These are phyloP conservation scores for Zaprionus lachaisei DNA, from an alignment of 1,140 invertebrate species.

Conservation along the genomic window DNA sequence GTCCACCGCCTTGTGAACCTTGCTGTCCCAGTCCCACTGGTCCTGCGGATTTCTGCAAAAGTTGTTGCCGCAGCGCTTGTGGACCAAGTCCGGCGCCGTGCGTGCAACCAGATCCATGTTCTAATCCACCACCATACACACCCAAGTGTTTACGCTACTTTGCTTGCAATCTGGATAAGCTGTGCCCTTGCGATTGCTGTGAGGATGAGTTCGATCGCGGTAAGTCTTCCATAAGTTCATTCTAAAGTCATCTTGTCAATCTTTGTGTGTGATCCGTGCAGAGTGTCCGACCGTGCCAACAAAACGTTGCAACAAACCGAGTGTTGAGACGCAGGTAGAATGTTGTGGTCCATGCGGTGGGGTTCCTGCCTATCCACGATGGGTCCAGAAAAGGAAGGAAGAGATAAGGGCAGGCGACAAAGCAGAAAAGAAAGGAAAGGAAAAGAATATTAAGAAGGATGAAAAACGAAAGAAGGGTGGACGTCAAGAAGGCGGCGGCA, in stretches of 20 bases:
- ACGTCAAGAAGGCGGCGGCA: conserved; percentile 53
- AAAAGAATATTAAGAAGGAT: conserved; percentile 9
- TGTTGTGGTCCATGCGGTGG: conserved; percentile 60
- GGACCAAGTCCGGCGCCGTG: conserved; percentile 7
- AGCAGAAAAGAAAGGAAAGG: background rate
- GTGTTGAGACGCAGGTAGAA: conserved; percentile 56
- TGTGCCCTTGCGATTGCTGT: conserved; percentile 72
- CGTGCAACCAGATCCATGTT: conserved; percentile 24
- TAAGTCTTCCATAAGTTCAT: conserved; percentile 12
- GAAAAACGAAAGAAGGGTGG: conserved; percentile 30
- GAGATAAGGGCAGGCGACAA: background rate
- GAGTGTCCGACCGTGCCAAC: conserved; percentile 66
- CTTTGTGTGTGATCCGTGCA: background rate
- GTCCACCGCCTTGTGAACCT: background rate
- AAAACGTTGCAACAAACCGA: conserved; percentile 34
- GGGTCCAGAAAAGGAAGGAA: conserved; percentile 27
- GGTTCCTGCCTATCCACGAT: conserved; percentile 42
- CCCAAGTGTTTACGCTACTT: conserved; percentile 63
- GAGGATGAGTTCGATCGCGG: conserved; percentile 75
- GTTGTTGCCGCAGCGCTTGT: conserved; percentile 19
- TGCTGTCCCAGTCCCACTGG: conserved; percentile 35
- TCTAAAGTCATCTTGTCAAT: background rate
- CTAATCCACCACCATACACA: background rate
- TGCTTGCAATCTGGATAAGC: conserved; percentile 71
- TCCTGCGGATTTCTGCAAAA: conserved; percentile 46